Percentiles rank a stretch among this genome's conserved stretches.
phyloP scores from a whole-genome alignment of 2,797 vertebrate species.

The Eulemur rubriventer region DNA sequence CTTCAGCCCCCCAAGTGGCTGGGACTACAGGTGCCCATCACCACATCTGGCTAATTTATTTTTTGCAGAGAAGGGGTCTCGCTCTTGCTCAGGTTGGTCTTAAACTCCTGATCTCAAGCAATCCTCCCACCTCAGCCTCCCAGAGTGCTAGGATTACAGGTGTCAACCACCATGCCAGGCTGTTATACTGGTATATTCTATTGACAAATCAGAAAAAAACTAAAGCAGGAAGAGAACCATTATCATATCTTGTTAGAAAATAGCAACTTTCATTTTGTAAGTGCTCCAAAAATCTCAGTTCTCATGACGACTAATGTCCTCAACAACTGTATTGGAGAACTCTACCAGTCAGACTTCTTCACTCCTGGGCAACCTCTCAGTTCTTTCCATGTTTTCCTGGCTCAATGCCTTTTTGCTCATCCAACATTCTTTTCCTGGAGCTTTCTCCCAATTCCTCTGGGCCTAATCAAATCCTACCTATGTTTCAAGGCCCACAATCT shows the following conservation, averaged over 20 bases:
- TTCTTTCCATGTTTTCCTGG: background rate
- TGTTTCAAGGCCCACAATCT: background rate
- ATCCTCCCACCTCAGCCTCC: background rate
- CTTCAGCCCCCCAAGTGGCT: too few relatives aligned
- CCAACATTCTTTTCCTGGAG: background rate
- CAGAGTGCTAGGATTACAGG: background rate
- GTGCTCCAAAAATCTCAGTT: background rate
- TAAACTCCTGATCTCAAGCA: background rate
- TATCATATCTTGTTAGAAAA: accelerated
- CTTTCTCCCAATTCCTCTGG: background rate
- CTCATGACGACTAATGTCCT: background rate
- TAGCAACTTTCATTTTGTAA: background rate
- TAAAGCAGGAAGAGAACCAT: too few relatives aligned
- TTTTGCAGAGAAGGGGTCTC: background rate
- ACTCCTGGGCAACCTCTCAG: too few relatives aligned
- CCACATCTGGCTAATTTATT: background rate
- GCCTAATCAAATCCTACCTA: background rate
- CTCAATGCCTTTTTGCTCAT: background rate
- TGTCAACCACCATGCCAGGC: background rate
- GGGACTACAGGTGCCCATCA: background rate
- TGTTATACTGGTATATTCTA: background rate
- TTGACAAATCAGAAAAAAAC: too few relatives aligned
- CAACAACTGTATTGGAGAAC: background rate
- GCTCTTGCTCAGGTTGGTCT: background rate
- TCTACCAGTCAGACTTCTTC: background rate